Evolutionary conservation across 1,140 invertebrate genomes (phyloP), one percentile per base, ranked within the genome.

Genomic region (Drosophila ambigua): DNA sequence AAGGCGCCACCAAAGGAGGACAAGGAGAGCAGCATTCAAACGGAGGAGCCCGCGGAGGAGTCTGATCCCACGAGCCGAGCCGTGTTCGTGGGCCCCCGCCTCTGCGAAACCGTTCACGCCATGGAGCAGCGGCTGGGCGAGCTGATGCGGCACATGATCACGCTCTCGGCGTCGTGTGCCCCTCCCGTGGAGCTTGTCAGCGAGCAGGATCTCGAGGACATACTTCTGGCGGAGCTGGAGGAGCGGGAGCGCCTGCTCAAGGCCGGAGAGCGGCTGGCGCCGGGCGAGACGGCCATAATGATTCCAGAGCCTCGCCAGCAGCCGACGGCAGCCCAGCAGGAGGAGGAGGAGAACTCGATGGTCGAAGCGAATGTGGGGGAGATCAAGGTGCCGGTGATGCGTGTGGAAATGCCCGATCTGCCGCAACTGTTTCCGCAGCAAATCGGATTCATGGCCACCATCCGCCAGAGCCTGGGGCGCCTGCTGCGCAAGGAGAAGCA

Each of bases 131-230:
- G 72, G n/a, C 45, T 87, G 45, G 9, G n/a, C 0, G 45, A 64
- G 9, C 9, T 85, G 16, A 67, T 87, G 55, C 49, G 35, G 1
- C 31, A 62, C 4, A 60, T 85, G 15, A 35, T 39, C 15, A 23
- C 16, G 6, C 62, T 85, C 2, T 57, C 74, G 20, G 53, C 50
- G 8, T 65, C 79, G 9, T 82, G 82, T 55, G 69, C 60, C 0
- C 82, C 82, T 13, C 82, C 82, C 6, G 60, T 79, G 4, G 82
- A 87, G 43, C 48, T 87, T 2, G 62, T 87, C 11, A 48, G 62
- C 6, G 43, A 52, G 11, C 1, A 43, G 1, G 26, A 54, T 0
- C 60, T 87, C 16, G 55, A 88, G 15, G 23, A 68, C 3, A 45
- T 87, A 2, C 5, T 87, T 3, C 16, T 60, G 0, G 13, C 15